phyloP scores from a whole-genome alignment of 1,140 invertebrate species.

The Temnothorax curvispinosus region DNA sequence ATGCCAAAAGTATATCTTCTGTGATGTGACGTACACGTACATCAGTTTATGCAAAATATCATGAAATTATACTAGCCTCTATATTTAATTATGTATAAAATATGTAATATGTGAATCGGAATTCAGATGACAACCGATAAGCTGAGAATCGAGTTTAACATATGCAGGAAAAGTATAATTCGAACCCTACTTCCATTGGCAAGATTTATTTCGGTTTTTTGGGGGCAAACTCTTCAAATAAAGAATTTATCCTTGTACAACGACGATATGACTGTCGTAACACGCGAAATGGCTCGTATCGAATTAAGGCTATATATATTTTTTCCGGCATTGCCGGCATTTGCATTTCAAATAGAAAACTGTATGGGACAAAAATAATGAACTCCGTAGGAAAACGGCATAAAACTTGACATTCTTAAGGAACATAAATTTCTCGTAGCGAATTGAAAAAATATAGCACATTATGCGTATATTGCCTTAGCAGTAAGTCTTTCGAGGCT shows the following conservation, averaged over 20 bases:
- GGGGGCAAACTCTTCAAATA: neutral
- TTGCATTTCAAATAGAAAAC: constrained; percentile 31
- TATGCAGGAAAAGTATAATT: neutral
- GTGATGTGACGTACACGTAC: neutral
- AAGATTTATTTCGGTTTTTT: neutral
- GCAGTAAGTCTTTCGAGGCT: neutral
- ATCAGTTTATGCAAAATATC: neutral
- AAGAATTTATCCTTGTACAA: neutral
- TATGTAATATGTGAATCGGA: neutral
- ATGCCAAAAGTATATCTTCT: too few species aligned
- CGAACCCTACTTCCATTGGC: neutral
- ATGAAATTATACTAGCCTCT: neutral
- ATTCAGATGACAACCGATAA: neutral
- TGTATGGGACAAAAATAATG: neutral
- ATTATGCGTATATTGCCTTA: neutral
- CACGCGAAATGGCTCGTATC: neutral
- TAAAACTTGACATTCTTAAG: neutral
- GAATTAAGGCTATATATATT: constrained; percentile 5
- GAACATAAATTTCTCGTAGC: neutral
- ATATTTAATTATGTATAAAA: neutral
- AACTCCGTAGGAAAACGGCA: neutral
- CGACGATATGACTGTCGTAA: neutral
- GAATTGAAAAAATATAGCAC: neutral
- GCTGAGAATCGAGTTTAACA: neutral
- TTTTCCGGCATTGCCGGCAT: neutral